Evolutionary conservation across 2,888 invertebrate species (phyloP).

Genomic region (Drosophila anomalata): DNA sequence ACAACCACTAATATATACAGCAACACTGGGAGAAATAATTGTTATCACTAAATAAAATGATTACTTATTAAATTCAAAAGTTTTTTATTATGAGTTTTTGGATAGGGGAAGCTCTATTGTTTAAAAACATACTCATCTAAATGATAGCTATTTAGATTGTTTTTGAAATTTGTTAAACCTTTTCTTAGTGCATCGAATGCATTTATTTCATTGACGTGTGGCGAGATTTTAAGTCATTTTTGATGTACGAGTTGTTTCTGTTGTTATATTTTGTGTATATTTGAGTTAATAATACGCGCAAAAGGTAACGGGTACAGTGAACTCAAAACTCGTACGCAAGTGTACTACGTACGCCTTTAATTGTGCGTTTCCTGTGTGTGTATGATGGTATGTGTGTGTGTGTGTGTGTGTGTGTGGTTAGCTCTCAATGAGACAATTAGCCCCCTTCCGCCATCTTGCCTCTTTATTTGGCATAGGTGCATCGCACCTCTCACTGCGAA

Average conservation of each 20-base stretch:
- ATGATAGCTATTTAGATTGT: too few species aligned
- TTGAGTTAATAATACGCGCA: slow-evolving; percentile 56
- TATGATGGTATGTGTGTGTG: background rate
- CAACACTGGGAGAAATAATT: slow-evolving; percentile 11
- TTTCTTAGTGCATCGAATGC: slow-evolving; percentile 49
- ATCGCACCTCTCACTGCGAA: slow-evolving; percentile 50
- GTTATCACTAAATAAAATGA: background rate
- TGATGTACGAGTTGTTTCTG: slow-evolving; percentile 67
- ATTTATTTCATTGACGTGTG: slow-evolving; percentile 72
- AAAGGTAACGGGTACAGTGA: slow-evolving; percentile 77
- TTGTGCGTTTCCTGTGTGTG: slow-evolving; percentile 12
- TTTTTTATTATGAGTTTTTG: too few species aligned
- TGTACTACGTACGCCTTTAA: slow-evolving; percentile 25
- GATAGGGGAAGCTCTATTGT: too few species aligned
- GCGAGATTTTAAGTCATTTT: slow-evolving; percentile 74
- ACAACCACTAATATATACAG: slow-evolving; percentile 24
- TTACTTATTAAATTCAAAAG: too few species aligned
- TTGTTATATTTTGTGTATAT: slow-evolving; percentile 47
- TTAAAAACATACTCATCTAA: too few species aligned
- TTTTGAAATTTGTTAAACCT: background rate
- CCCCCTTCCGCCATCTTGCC: slow-evolving; percentile 3
- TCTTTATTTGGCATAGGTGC: slow-evolving; percentile 7
- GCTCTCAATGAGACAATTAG: slow-evolving; percentile 9
- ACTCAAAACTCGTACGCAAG: slow-evolving; percentile 44
- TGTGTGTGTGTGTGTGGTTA: slow-evolving; percentile 8